Conservation (phyloP, 2,888 invertebrate species). For the Creontiades dilutus region DNA sequence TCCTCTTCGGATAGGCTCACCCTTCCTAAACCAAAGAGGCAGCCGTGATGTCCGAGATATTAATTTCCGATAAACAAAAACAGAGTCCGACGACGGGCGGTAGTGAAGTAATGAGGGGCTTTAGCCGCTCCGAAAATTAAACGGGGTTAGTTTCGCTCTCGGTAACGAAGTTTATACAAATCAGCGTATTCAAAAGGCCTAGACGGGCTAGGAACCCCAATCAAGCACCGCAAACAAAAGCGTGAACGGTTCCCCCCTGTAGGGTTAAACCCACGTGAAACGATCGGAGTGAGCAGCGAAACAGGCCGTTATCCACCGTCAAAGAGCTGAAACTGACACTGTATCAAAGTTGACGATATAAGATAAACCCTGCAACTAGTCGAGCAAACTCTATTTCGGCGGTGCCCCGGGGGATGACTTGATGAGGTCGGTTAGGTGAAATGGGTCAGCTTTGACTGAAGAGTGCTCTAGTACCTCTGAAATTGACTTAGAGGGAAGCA, state of each 20-base stretch:
- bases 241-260: not conserved
- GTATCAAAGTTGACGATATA: conserved; percentile 19
- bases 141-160: not conserved
- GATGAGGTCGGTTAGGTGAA: too few species aligned
- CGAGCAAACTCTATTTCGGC: not conserved
- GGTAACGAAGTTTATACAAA: conserved; percentile 50
- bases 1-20: not conserved
- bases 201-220: not conserved
- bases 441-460: too few species aligned
- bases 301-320: not conserved
- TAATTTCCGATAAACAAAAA: conserved; percentile 31
- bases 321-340: not conserved
- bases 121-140: too few species aligned
- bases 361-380: conserved; percentile 32
- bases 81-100: not conserved
- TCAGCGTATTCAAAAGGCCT: not conserved
- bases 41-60: not conserved
- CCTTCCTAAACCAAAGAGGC: not conserved
- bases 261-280: not conserved
- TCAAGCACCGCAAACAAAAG: not conserved
- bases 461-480: too few species aligned
- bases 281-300: not conserved
- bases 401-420: too few species aligned
- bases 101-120: not conserved
- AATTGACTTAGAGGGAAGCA: too few species aligned